These are phyloP conservation scores for Perizoma flavofasciatum DNA, from an alignment of 2,888 invertebrate genomes.

Conservation along the genomic window DNA sequence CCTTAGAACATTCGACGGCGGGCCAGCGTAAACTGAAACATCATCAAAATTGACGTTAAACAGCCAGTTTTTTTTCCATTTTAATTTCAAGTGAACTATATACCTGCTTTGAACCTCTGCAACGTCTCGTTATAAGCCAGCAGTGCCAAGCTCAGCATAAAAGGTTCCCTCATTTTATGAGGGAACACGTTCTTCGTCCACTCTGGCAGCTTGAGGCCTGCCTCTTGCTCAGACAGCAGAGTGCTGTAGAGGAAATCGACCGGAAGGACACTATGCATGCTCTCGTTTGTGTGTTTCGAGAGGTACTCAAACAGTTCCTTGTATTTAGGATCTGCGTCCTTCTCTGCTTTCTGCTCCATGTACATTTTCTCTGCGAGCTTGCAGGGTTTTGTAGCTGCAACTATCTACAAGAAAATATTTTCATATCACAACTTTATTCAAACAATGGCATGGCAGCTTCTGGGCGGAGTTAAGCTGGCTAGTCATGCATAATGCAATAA, in stretches of 20 bases:
- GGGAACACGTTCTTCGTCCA: conserved; percentile 90
- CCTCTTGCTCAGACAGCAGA: conserved; percentile 85
- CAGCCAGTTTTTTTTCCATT: too few species aligned
- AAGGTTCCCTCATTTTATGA: conserved; percentile 85
- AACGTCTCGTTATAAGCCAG: conserved; percentile 88
- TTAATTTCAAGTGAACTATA: neutral
- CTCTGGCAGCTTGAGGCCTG: conserved; percentile 87
- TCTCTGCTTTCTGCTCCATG: conserved; percentile 74
- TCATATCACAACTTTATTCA: too few species aligned
- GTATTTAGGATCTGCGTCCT: conserved; percentile 79
- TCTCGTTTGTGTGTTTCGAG: conserved; percentile 77
- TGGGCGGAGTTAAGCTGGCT: too few species aligned
- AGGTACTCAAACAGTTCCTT: conserved; percentile 86
- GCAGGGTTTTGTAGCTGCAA: conserved; percentile 71
- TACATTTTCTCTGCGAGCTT: conserved; percentile 70
- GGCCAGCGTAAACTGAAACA: too few species aligned
- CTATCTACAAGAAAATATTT: conserved; percentile 56
- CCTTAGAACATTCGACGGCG: too few species aligned
- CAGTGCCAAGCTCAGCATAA: conserved; percentile 87
- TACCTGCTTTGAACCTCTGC: conserved; percentile 89
- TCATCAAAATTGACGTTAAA: too few species aligned
- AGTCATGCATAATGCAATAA: too few species aligned
- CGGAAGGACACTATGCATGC: conserved; percentile 82
- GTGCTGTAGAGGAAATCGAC: conserved; percentile 90
- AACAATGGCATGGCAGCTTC: too few species aligned